Conservation (phyloP, 2,888 invertebrate genomes). For the Temnothorax rugatulus region DNA sequence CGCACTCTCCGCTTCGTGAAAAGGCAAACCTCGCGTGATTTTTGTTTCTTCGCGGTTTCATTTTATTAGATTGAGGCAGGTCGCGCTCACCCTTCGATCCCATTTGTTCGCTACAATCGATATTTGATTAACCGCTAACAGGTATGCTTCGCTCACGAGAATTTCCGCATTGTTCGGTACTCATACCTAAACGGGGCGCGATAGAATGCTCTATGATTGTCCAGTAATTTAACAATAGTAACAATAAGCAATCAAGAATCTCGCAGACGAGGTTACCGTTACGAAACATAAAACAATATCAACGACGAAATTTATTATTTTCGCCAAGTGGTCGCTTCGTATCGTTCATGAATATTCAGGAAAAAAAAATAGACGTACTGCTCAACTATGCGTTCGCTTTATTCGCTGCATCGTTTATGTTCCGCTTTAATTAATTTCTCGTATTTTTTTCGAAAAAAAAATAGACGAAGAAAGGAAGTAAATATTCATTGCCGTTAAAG, state of each 20-base stretch:
- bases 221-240: not conserved
- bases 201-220: not conserved
- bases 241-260: not conserved
- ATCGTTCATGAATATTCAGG: conserved; percentile 58
- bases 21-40: not conserved
- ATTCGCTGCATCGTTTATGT: conserved; percentile 46
- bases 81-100: conserved; percentile 58
- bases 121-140: conserved; percentile 72
- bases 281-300: conserved; percentile 10
- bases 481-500: conserved; percentile 72
- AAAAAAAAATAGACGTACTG: conserved; percentile 6
- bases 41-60: not conserved
- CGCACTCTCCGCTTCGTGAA: not conserved
- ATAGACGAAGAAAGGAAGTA: conserved; percentile 50
- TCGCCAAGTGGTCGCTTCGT: conserved; percentile 1
- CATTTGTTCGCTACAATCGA: conserved; percentile 63
- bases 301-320: conserved; percentile 14
- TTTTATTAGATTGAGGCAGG: not conserved
- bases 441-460: conserved; percentile 10
- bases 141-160: conserved; percentile 55
- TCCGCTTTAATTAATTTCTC: conserved; percentile 65
- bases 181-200: conserved; percentile 26
- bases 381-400: conserved; percentile 9
- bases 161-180: conserved; percentile 61
- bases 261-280: not conserved